phyloP scores from a whole-genome alignment of 1,140 invertebrate species.

The Spodoptera litura region DNA sequence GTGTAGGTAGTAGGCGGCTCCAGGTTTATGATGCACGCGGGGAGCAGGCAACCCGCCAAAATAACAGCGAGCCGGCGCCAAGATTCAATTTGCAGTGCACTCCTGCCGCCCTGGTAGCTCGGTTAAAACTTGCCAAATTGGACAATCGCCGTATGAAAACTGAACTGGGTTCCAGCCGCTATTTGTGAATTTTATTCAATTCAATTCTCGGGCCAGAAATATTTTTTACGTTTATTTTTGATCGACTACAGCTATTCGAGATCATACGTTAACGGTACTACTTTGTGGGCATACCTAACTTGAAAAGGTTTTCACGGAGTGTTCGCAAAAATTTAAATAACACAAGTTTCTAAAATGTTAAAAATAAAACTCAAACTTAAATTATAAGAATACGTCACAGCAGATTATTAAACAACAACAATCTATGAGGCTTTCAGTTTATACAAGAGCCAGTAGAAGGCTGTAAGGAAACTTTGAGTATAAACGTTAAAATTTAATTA shows the following conservation, averaged over 20 bases:
- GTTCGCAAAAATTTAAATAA: too few species aligned
- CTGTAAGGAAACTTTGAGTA: not conserved
- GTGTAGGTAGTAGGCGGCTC: not conserved
- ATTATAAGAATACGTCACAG: not conserved
- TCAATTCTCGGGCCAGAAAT: not conserved
- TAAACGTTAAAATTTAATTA: slow-evolving; percentile 45
- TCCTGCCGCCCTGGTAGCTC: slow-evolving; percentile 53
- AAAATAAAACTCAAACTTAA: too few species aligned
- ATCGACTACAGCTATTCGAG: too few species aligned
- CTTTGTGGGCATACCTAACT: too few species aligned
- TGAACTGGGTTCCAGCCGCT: slow-evolving; percentile 35
- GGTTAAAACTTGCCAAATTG: slow-evolving; percentile 60
- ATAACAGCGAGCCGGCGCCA: slow-evolving; percentile 58
- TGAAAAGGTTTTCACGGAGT: too few species aligned
- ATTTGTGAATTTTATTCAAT: slow-evolving; percentile 44
- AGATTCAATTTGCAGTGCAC: slow-evolving; percentile 64
- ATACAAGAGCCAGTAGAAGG: not conserved
- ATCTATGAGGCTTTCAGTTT: not conserved
- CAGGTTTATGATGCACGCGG: not conserved
- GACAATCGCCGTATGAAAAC: slow-evolving; percentile 53
- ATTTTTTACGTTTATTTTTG: too few species aligned
- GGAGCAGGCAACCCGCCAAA: slow-evolving; percentile 57
- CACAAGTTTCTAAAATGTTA: too few species aligned
- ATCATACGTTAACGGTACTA: too few species aligned
- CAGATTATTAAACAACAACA: not conserved